These are phyloP conservation scores for Brenthis hecate DNA, from an alignment of 2,888 invertebrate species.

Conservation along the genomic window DNA sequence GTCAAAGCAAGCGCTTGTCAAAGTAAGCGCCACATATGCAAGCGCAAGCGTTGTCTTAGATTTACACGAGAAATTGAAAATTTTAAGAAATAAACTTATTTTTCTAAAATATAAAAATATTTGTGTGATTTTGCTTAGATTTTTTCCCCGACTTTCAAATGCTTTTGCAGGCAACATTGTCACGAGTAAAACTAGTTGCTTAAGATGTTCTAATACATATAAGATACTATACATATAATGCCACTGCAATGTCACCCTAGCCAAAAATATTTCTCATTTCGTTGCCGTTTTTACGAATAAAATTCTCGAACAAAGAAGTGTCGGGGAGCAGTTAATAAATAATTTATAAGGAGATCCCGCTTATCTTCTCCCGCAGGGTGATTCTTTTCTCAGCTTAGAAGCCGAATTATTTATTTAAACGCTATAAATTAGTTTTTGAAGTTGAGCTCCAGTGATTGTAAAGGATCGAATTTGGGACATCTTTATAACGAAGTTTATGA, in stretches of 20 bases:
- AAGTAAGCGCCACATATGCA: too few relatives aligned
- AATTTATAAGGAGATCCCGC: constrained; percentile 56
- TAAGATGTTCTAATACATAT: not conserved
- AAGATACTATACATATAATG: not conserved
- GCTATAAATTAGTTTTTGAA: constrained; percentile 37
- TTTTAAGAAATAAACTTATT: too few relatives aligned
- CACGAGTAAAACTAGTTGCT: not conserved
- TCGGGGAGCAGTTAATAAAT: constrained; percentile 59
- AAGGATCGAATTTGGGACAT: constrained; percentile 13
- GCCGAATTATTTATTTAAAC: constrained; percentile 53
- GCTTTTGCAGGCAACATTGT: too few relatives aligned
- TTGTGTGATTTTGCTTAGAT: too few relatives aligned
- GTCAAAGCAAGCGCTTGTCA: too few relatives aligned
- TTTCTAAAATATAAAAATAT: too few relatives aligned
- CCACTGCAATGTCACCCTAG: constrained; percentile 21
- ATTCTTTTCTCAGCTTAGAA: constrained; percentile 51
- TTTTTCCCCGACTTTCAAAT: too few relatives aligned
- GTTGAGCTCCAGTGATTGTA: constrained; percentile 11
- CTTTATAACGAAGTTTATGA: constrained; percentile 19
- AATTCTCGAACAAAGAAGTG: constrained; percentile 45
- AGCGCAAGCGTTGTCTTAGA: too few relatives aligned
- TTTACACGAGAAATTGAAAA: too few relatives aligned
- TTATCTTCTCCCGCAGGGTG: constrained; percentile 48
- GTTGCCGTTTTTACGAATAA: constrained; percentile 40
- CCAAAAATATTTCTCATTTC: constrained; percentile 40